A percentile compares a stretch with the other conserved stretches of the same genome.
These are phyloP conservation scores for Poecilobothrus nobilitatus DNA, from an alignment of 2,888 invertebrate species.

Conservation along the genomic window DNA sequence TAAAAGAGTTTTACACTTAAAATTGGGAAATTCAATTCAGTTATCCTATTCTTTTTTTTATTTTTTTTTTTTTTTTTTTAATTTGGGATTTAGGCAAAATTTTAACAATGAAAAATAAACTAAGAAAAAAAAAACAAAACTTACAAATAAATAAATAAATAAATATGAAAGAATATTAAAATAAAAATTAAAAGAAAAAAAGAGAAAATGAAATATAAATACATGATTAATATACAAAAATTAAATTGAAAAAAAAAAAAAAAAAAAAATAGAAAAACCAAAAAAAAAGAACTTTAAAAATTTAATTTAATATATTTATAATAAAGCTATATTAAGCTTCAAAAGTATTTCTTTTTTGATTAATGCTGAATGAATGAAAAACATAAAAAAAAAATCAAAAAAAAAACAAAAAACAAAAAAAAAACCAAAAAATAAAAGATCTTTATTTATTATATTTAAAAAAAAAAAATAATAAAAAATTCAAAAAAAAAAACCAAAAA, in stretches of 20 bases:
- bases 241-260: constrained; percentile 14
- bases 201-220: constrained; percentile 8
- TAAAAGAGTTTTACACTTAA: too few species aligned
- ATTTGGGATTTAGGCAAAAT: too few species aligned
- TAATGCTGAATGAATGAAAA: neutral
- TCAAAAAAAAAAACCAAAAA: neutral
- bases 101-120: too few species aligned
- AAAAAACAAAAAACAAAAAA: neutral
- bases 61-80: too few species aligned
- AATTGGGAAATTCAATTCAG: too few species aligned
- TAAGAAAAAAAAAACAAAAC: too few species aligned
- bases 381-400: neutral
- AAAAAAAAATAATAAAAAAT: neutral
- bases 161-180: too few species aligned
- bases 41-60: too few species aligned
- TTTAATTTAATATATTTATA: constrained; percentile 6
- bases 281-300: neutral
- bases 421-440: neutral
- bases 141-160: too few species aligned
- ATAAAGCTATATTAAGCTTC: constrained; percentile 2
- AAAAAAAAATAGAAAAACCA: neutral
- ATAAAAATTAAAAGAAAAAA: constrained; percentile 12
- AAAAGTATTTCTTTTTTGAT: neutral
- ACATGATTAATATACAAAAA: constrained; percentile 13
- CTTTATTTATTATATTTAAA: constrained; percentile 3